These are phyloP conservation scores for Agrochola lychnidis DNA, from an alignment of 2,888 invertebrate genomes.

Conservation along the genomic window DNA sequence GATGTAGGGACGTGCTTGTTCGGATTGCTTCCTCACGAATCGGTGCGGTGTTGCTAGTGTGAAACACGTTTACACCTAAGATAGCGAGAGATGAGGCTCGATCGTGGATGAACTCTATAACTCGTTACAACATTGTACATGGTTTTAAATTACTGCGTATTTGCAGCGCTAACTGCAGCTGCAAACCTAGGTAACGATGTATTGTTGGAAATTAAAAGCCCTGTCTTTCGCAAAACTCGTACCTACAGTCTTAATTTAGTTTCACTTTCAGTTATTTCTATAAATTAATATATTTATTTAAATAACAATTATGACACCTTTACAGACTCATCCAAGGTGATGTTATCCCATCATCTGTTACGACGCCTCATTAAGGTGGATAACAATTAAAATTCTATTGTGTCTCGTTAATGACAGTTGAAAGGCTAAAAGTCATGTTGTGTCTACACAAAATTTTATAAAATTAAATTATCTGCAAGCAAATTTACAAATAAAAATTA, in stretches of 20 bases:
- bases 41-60: conserved; percentile 30
- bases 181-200: background rate
- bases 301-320: no score
- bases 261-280: background rate
- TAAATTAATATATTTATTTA: background rate
- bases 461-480: no score
- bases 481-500: no score
- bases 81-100: conserved; percentile 34
- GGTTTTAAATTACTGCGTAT: conserved; percentile 29
- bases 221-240: background rate
- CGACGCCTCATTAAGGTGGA: no score
- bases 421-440: no score
- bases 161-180: conserved; percentile 2
- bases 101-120: conserved; percentile 44
- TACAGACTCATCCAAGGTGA: no score
- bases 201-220: background rate
- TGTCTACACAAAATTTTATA: no score
- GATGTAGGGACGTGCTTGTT: conserved; percentile 61
- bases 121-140: conserved; percentile 30
- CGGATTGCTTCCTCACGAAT: conserved; percentile 65
- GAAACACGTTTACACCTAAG: conserved; percentile 51
- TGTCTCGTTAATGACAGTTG: no score
- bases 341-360: no score
- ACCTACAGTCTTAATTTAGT: no score
- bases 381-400: no score